Conservation (phyloP, 2,113 vertebrate species). For the Thryonomys swinderianus region DNA sequence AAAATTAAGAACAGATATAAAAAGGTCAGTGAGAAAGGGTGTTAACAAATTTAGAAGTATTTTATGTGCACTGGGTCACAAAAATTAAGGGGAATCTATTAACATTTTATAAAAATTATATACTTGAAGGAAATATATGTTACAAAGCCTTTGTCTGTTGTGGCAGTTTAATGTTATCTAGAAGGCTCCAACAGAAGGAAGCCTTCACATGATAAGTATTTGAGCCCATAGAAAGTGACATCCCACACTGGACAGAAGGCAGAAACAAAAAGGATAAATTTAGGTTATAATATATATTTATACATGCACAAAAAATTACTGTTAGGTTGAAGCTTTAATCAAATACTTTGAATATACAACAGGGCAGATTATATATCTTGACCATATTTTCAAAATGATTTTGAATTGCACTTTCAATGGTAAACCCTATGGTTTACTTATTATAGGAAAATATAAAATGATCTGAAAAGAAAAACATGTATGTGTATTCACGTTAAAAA, state of each 20-base stretch:
- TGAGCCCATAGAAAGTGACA: background rate
- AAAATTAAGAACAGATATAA: background rate
- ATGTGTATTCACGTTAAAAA: background rate
- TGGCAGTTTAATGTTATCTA: background rate
- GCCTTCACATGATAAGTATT: background rate
- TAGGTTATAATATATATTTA: background rate
- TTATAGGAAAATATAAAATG: background rate
- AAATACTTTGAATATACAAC: background rate
- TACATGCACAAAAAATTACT: background rate
- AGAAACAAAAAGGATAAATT: background rate
- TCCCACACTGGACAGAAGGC: background rate
- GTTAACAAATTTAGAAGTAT: background rate
- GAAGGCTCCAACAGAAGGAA: background rate
- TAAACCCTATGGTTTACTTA: background rate
- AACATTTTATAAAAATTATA: constrained; percentile 9
- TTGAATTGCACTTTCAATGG: constrained; percentile 20
- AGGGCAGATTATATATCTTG: background rate
- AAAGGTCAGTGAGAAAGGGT: background rate
- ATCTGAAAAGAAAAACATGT: background rate
- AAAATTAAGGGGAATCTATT: background rate
- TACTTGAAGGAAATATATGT: background rate
- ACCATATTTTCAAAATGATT: constrained; percentile 25
- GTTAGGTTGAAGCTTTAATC: background rate
- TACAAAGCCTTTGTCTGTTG: background rate
- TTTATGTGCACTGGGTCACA: background rate